Percentiles rank a stretch among this genome's conserved stretches.
phyloP scores from a whole-genome alignment of 2,113 vertebrate genomes.

The Leptosomus discolor region DNA sequence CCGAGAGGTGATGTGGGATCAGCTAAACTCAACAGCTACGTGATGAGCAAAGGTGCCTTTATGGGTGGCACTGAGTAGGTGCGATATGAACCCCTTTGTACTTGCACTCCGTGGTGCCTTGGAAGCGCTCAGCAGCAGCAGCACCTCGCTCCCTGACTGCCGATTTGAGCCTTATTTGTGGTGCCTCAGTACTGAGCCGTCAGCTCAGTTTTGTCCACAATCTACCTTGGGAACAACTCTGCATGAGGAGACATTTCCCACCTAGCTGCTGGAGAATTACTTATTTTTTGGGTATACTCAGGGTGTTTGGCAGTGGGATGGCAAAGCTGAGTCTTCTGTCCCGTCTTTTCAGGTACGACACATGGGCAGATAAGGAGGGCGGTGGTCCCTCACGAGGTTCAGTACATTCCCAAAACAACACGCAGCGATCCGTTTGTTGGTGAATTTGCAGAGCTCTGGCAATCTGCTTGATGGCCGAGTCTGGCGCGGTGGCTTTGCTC shows the following conservation, averaged over 20 bases:
- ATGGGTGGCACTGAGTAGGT: background rate
- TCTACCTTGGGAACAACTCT: background rate
- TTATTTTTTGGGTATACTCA: background rate
- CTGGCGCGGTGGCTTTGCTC: background rate
- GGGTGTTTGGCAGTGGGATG: background rate
- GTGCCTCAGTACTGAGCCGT: background rate
- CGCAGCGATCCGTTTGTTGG: background rate
- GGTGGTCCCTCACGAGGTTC: background rate
- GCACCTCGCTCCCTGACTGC: background rate
- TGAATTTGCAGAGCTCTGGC: background rate
- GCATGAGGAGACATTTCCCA: background rate
- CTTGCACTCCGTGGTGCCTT: background rate
- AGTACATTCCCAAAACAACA: background rate
- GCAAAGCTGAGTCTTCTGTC: background rate
- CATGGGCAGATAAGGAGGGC: background rate
- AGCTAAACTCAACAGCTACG: accelerated
- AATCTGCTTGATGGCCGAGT: background rate
- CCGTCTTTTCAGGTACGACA: background rate
- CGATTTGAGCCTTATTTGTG: background rate
- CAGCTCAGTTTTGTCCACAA: background rate
- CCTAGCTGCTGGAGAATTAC: background rate
- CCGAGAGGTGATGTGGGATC: background rate
- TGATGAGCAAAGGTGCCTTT: background rate
- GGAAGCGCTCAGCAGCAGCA: background rate
- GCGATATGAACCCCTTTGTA: background rate